phyloP scores from a whole-genome alignment of 2,797 vertebrate genomes.

The Sebastes hubbsi region DNA sequence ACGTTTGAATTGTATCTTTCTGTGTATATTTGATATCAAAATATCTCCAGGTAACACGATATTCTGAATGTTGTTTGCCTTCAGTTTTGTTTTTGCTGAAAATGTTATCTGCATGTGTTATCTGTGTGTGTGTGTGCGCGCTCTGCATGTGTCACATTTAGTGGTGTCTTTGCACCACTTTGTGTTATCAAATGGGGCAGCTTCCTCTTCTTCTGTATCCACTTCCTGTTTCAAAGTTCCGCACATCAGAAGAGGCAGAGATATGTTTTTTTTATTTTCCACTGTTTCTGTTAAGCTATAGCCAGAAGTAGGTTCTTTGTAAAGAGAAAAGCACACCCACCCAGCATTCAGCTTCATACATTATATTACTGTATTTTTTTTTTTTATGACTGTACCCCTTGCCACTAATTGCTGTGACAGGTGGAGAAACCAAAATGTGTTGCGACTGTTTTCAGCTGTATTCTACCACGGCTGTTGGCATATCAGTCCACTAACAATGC shows the following conservation, averaged over 20 bases:
- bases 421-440: neutral
- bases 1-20: neutral
- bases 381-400: no score
- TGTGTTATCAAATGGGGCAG: slow-evolving; percentile 78
- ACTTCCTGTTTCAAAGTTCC: slow-evolving; percentile 83
- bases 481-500: neutral
- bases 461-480: neutral
- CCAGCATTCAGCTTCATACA: neutral
- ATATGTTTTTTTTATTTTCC: slow-evolving; percentile 8
- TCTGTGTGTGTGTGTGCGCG: neutral
- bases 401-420: neutral
- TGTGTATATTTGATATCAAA: neutral
- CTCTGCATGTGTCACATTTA: slow-evolving; percentile 31
- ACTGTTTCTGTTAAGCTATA: neutral
- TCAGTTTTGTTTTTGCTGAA: neutral
- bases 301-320: neutral
- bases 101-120: slow-evolving; percentile 1
- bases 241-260: slow-evolving; percentile 41
- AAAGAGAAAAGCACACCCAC: neutral
- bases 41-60: neutral
- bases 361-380: no score
- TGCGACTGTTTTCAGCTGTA: neutral
- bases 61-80: neutral
- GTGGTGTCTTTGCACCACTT: slow-evolving; percentile 53
- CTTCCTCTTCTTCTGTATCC: slow-evolving; percentile 79